Evolutionary conservation across 2,113 vertebrate species (phyloP).

Genomic region (Perognathus longimembris): DNA sequence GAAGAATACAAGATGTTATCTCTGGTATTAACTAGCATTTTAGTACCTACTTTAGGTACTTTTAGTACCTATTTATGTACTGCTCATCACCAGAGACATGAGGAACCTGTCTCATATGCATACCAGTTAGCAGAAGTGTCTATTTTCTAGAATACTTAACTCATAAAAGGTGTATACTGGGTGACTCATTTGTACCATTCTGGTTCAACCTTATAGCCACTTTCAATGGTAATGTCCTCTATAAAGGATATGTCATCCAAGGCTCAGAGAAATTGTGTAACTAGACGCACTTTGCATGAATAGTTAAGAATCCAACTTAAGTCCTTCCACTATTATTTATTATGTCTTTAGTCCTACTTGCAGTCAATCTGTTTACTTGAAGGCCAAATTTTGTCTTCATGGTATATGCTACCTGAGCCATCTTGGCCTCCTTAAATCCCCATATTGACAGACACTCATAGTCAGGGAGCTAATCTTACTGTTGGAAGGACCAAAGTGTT

Average conservation of each 20-base stretch:
- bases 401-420: conserved; percentile 32
- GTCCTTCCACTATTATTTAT: conserved; percentile 19
- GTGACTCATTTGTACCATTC: neutral
- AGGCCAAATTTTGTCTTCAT: conserved; percentile 3
- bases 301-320: conserved; percentile 37
- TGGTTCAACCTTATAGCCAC: neutral
- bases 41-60: neutral
- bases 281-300: neutral
- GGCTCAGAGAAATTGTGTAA: conserved; percentile 37
- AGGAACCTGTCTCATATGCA: neutral
- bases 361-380: conserved; percentile 26
- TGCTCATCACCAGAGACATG: neutral
- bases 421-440: conserved; percentile 42
- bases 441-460: conserved; percentile 21
- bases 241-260: conserved; percentile 27
- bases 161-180: neutral
- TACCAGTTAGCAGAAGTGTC: neutral
- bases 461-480: conserved; percentile 36
- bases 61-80: neutral
- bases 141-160: neutral
- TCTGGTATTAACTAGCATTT: conserved; percentile 1
- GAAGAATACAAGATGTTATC: neutral
- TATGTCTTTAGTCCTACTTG: conserved; percentile 44
- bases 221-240: conserved; percentile 21
- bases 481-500: conserved; percentile 50